Percentiles rank a stretch among this genome's conserved stretches.
These are phyloP conservation scores for Clarias macrocephalus DNA, from an alignment of 2,113 vertebrate species.

Conservation along the genomic window DNA sequence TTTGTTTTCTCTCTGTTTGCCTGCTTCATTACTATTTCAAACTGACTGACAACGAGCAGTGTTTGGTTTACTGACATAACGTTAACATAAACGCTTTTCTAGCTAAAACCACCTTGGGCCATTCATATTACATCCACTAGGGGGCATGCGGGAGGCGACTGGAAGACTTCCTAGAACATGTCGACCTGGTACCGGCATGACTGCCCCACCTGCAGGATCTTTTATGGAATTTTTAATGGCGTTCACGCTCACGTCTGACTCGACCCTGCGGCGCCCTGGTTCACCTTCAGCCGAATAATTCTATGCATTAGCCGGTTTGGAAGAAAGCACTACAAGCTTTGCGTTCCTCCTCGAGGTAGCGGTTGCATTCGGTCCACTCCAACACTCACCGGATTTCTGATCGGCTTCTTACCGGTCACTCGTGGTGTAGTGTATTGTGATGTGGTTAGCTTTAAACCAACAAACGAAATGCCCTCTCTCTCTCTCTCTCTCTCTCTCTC, in stretches of 20 bases:
- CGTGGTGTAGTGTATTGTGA: constrained; percentile 74
- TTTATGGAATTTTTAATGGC: not conserved
- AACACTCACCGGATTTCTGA: constrained; percentile 70
- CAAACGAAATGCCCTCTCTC: constrained; percentile 20
- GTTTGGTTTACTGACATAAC: not conserved
- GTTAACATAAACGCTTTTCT: not conserved
- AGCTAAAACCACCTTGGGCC: not conserved
- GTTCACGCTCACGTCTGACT: not conserved
- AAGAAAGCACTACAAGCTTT: constrained; percentile 89
- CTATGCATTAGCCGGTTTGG: constrained; percentile 95
- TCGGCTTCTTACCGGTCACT: constrained; percentile 74
- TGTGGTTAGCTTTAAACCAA: constrained; percentile 78
- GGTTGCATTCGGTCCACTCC: constrained; percentile 73
- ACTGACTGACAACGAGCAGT: not conserved
- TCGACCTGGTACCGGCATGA: not conserved
- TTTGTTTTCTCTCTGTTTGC: not conserved
- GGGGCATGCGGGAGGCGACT: not conserved
- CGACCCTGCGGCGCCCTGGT: not conserved
- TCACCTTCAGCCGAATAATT: constrained; percentile 51
- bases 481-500: not conserved
- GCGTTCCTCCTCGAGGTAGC: constrained; percentile 70
- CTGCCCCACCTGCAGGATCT: not conserved
- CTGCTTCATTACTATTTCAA: not conserved
- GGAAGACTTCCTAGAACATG: not conserved
- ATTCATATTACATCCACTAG: not conserved